Base-by-base conservation (phyloP, 2,888 invertebrate genomes). In the Himalopsyche anomala region DNA sequence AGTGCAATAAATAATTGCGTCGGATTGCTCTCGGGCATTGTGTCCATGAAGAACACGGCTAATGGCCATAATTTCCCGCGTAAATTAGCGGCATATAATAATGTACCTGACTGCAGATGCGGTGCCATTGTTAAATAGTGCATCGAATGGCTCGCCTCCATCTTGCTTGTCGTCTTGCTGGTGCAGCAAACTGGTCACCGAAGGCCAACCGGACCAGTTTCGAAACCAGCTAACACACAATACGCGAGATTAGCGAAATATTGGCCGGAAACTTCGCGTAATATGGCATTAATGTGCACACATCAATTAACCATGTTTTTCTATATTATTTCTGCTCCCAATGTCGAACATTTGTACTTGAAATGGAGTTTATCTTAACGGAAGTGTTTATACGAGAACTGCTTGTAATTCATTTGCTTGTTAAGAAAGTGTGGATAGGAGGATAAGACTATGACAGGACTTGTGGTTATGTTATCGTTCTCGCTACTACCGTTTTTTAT, bases 41-140 rank as follows among this genome's bases (percentile, higher is more conserved):
- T 62, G 62, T 62, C 62, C 62, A 62, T 62, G 62, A 62, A 62
- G 62, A 62, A n/a, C 62, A 62, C 62, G n/a, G 62, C 62, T 62
- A 62, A 62, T 62, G 11, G 62, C 62, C 62, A 62, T 62, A 62
- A 62, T 62, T 62, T 62, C 62, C 62, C 62, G 62, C 62, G 62
- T 62, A 62, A 62, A 62, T 62, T 62, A 62, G 62, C 62, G n/a
- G 62, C 62, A 62, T 19, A 62, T 81, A 51, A 81, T 81, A 51
- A 36, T 5, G 51, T 42, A 51, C 82, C 82, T 62, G 62, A 62
- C 82, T 81, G 45, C 45, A 54, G 82, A 81, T 81, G 51, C 45
- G 45, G 45, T 45, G 36, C 45, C 82, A 81, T 81, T 81, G 82
- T 81, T 81, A 81, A 81, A 81, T 81, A 51, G 40, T 81, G 45